Conservation (phyloP, 2,888 invertebrate genomes). For the Drosophila setosimentum region DNA sequence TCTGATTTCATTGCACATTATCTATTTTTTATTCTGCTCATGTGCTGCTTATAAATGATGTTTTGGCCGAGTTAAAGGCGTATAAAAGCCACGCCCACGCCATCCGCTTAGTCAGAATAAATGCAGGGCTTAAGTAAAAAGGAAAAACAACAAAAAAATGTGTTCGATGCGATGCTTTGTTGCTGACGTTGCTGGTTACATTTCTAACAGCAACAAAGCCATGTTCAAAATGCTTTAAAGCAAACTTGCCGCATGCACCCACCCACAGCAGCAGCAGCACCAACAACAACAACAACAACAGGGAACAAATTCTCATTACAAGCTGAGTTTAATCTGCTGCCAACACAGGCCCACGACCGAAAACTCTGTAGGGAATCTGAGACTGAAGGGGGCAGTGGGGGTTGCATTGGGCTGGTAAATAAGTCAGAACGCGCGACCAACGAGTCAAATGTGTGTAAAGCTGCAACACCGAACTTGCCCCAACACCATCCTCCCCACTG, state of each 20-base stretch:
- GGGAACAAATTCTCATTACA: constrained; percentile 74
- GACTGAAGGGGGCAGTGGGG: neutral
- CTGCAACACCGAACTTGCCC: constrained; percentile 15
- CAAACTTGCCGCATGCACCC: constrained; percentile 64
- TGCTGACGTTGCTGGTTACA: constrained; percentile 52
- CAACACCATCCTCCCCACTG: neutral
- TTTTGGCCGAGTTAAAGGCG: constrained; percentile 36
- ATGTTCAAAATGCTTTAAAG: constrained; percentile 66
- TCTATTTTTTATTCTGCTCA: neutral
- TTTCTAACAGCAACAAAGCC: constrained; percentile 38
- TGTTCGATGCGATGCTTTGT: constrained; percentile 16
- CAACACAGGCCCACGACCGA: constrained; percentile 51
- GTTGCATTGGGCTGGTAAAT: neutral
- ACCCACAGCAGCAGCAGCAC: constrained; percentile 35
- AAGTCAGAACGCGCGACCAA: constrained; percentile 10
- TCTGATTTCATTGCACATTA: constrained; percentile 10
- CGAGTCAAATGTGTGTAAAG: constrained; percentile 54
- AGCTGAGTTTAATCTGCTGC: constrained; percentile 75
- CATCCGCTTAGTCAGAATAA: constrained; percentile 25
- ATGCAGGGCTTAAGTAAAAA: constrained; percentile 27
- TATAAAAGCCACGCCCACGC: constrained; percentile 27
- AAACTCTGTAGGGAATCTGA: constrained; percentile 11
- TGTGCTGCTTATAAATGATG: constrained; percentile 36
- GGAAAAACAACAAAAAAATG: neutral
- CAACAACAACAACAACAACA: constrained; percentile 34